These are phyloP conservation scores for Saturnia pavonia DNA, from an alignment of 2,888 invertebrate species.

Conservation along the genomic window DNA sequence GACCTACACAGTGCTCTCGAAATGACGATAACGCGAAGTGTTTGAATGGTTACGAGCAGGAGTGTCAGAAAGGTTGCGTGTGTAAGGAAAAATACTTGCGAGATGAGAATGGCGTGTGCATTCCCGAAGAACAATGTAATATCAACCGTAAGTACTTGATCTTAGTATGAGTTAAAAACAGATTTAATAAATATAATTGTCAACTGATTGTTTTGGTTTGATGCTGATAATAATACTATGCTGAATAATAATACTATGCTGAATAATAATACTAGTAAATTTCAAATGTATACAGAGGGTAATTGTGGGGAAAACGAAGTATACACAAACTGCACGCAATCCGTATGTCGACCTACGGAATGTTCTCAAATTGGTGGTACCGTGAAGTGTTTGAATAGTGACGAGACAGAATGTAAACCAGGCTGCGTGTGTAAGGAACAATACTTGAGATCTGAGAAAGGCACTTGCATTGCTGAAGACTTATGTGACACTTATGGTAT, in stretches of 20 bases:
- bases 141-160: neutral
- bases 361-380: conserved; percentile 30
- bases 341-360: conserved; percentile 33
- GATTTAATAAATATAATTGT: no score
- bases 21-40: conserved; percentile 14
- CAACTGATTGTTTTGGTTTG: no score
- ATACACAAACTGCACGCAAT: conserved; percentile 35
- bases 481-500: neutral
- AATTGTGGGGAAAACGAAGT: conserved; percentile 36
- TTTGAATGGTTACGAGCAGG: neutral
- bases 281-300: conserved; percentile 28
- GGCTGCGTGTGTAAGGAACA: conserved; percentile 34
- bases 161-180: neutral
- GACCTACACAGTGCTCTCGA: conserved; percentile 35
- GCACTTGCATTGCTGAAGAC: conserved; percentile 12
- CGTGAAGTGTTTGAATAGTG: neutral
- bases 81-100: conserved; percentile 30
- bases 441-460: conserved; percentile 25
- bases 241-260: no score
- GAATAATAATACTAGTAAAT: neutral
- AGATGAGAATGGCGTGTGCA: conserved; percentile 26
- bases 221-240: no score
- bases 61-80: conserved; percentile 31
- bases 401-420: conserved; percentile 22
- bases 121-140: conserved; percentile 28